Percentiles rank a stretch among this genome's conserved stretches.
phyloP scores from a whole-genome alignment of 2,113 vertebrate species.

The Naja naja region DNA sequence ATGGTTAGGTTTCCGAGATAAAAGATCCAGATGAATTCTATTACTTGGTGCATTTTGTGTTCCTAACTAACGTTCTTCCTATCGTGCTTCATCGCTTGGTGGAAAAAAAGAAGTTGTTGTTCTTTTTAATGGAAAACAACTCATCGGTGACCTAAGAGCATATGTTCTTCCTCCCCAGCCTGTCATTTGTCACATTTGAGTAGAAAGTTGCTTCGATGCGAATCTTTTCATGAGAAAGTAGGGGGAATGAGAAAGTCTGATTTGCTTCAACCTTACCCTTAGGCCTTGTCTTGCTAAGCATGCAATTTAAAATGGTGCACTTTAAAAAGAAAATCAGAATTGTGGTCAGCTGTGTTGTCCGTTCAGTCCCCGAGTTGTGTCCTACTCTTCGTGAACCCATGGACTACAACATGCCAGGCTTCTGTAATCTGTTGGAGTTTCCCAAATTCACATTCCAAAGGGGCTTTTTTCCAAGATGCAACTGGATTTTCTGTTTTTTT shows the following conservation, averaged over 20 bases:
- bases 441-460: too few species aligned
- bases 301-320: neutral
- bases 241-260: neutral
- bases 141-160: neutral
- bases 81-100: neutral
- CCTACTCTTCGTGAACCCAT: too few species aligned
- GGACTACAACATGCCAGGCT: too few species aligned
- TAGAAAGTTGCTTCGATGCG: neutral
- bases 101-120: neutral
- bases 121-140: neutral
- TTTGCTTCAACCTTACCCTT: neutral
- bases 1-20: neutral
- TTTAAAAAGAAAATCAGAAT: neutral
- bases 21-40: neutral
- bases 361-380: too few species aligned
- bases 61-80: neutral
- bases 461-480: too few species aligned
- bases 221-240: neutral
- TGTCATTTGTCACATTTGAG: neutral
- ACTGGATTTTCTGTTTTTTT: too few species aligned
- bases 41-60: neutral
- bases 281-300: neutral
- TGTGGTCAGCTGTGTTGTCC: neutral
- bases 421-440: too few species aligned
- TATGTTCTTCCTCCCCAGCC: neutral